Conservation (phyloP, 1,140 invertebrate genomes). For the Lysiphlebus fabarum region DNA sequence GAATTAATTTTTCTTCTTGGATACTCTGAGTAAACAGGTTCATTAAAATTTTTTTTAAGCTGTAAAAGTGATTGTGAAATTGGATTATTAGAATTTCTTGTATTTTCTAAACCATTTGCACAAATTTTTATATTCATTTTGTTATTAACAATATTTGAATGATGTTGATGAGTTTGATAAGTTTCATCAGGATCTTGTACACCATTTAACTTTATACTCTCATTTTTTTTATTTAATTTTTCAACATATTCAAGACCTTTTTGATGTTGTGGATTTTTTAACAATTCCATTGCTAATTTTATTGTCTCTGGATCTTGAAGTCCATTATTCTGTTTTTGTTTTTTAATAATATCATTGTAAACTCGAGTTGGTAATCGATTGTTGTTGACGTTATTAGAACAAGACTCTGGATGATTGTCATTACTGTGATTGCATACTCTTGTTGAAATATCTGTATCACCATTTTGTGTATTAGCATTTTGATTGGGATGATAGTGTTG, state of each 20-base stretch:
- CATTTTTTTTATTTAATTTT: conserved; percentile 25
- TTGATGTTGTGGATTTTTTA: conserved; percentile 22
- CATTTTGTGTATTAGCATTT: too few relatives aligned
- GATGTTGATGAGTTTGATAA: not conserved
- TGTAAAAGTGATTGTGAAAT: conserved; percentile 6
- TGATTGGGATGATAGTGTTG: too few relatives aligned
- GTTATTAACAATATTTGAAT: conserved; percentile 1
- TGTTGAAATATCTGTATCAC: too few relatives aligned
- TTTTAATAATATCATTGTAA: conserved; percentile 31
- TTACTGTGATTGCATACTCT: too few relatives aligned
- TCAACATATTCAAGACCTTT: conserved; percentile 29
- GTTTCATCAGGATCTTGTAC: conserved; percentile 30
- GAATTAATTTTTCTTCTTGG: conserved; percentile 14
- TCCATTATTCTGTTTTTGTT: conserved; percentile 42
- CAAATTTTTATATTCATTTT: conserved; percentile 19
- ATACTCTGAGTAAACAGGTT: conserved; percentile 16
- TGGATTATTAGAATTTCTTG: conserved; percentile 36
- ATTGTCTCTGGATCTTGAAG: conserved; percentile 37
- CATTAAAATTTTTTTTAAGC: conserved; percentile 9
- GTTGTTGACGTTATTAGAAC: too few relatives aligned
- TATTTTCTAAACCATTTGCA: conserved; percentile 40
- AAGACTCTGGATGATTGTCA: too few relatives aligned
- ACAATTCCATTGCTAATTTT: conserved; percentile 24
- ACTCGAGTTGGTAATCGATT: not conserved
- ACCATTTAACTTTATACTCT: conserved; percentile 33